A percentile compares a stretch with the other conserved stretches of the same genome.
Evolutionary conservation across 2,797 vertebrate species (phyloP).

Genomic region (Nyctibius grandis): DNA sequence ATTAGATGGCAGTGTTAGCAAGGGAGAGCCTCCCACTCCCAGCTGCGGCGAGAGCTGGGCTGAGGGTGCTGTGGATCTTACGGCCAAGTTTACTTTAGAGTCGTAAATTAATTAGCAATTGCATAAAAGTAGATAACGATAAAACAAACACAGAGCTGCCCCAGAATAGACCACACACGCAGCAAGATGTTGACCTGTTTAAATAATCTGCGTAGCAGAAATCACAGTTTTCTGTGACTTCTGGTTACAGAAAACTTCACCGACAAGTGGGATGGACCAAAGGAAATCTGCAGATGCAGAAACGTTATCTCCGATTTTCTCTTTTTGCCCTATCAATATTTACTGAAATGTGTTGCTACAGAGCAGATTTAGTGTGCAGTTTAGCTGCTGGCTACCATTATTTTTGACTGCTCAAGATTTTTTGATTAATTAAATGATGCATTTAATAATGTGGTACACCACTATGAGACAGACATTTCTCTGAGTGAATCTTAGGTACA

Average conservation of each 20-base stretch:
- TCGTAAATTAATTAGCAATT: neutral
- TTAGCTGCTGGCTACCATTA: neutral
- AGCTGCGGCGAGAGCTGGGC: neutral
- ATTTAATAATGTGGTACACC: neutral
- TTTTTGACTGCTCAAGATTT: neutral
- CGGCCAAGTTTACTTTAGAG: neutral
- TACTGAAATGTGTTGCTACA: neutral
- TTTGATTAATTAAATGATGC: neutral
- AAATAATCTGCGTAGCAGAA: neutral
- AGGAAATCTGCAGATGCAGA: neutral
- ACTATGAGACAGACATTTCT: neutral
- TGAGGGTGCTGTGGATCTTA: neutral
- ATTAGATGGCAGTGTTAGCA: constrained; percentile 7
- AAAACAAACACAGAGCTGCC: neutral
- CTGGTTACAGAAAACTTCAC: too few relatives aligned
- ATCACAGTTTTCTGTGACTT: too few relatives aligned
- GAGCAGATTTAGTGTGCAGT: neutral
- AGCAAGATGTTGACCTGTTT: neutral
- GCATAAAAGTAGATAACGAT: neutral
- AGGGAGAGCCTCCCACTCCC: accelerated
- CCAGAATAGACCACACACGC: accelerated
- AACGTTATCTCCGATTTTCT: accelerated
- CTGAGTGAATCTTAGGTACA: neutral
- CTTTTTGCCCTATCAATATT: neutral
- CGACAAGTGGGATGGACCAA: neutral